Evolutionary conservation across 2,113 vertebrate genomes (phyloP).

Genomic region (Catharus bicknelli): DNA sequence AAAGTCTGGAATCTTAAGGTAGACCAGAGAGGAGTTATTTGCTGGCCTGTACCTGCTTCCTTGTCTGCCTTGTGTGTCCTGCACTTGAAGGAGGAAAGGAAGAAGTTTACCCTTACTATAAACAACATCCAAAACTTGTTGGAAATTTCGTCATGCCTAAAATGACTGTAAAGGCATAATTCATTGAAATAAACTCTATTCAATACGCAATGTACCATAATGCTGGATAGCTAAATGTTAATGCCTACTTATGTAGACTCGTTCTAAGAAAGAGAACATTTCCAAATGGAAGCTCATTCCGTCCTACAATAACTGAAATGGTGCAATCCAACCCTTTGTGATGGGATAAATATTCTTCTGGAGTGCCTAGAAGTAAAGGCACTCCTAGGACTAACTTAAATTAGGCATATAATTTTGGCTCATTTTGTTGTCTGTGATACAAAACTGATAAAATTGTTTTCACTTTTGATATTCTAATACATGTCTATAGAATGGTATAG

Average conservation of each 20-base stretch:
- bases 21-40: background rate
- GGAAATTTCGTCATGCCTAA: background rate
- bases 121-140: background rate
- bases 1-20: background rate
- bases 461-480: background rate
- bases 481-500: accelerated
- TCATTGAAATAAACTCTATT: background rate
- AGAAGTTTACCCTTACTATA: background rate
- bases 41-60: background rate
- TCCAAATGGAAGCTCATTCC: background rate
- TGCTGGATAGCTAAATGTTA: background rate
- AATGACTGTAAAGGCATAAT: background rate
- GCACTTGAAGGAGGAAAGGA: background rate
- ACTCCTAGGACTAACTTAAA: background rate
- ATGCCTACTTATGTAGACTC: accelerated
- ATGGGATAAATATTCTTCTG: background rate
- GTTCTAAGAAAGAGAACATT: background rate
- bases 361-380: background rate
- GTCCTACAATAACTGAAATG: background rate
- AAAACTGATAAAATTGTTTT: background rate
- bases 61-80: no score
- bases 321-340: background rate
- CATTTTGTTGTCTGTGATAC: background rate
- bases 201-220: background rate
- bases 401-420: background rate